These are phyloP conservation scores for Rhopilema esculentum DNA, from an alignment of 30 jellyfish, hydroid and myxozoan genomes.

Conservation along the genomic window DNA sequence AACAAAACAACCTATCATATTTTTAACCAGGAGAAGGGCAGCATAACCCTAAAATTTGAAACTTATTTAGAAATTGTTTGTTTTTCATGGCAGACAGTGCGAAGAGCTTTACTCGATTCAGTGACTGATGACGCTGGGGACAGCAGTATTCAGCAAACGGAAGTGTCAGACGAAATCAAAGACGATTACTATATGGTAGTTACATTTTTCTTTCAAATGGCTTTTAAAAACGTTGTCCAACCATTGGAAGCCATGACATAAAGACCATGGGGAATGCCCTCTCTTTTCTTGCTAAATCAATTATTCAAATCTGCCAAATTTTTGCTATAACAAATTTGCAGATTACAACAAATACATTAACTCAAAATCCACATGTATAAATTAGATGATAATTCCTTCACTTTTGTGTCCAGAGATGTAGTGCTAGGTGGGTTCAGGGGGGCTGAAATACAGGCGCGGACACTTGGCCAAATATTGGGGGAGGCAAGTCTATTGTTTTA, in stretches of 20 bases:
- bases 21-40: not conserved
- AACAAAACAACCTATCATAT: not conserved
- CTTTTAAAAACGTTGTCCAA: not conserved
- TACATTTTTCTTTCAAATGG: not conserved
- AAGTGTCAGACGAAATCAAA: not conserved
- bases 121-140: not conserved
- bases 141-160: not conserved
- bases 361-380: not conserved
- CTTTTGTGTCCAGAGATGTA: not conserved
- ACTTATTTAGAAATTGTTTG: not conserved
- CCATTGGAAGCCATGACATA: not conserved
- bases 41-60: not conserved
- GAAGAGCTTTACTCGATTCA: not conserved
- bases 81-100: not conserved
- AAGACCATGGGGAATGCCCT: not conserved
- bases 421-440: not conserved
- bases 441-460: not conserved
- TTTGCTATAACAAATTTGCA: not conserved
- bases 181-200: not conserved
- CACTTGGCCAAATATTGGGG: not conserved
- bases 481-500: not conserved
- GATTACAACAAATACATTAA: not conserved
- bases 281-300: not conserved
- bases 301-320: not conserved
- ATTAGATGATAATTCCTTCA: not conserved